Evolutionary conservation across 30 jellyfish, hydroid and myxozoan species (phyloP).

Genomic region (Rhopilema esculentum): DNA sequence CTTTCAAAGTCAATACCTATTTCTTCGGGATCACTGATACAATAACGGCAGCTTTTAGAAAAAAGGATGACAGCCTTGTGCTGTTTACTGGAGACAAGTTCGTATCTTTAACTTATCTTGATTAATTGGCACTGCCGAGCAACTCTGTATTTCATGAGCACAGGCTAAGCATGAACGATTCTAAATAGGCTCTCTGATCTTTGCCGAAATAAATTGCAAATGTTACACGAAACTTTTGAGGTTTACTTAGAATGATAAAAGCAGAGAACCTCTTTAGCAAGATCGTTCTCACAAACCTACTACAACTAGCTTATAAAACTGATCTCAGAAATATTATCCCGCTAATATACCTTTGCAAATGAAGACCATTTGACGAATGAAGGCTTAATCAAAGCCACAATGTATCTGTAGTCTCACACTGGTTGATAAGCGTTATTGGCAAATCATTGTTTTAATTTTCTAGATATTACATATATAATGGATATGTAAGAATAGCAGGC

Average conservation of each 20-base stretch:
- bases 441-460: background rate
- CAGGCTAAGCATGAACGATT: background rate
- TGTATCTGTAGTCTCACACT: too few relatives aligned
- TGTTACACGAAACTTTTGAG: too few relatives aligned
- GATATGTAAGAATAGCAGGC: constrained; percentile 26
- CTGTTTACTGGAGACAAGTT: constrained; percentile 57
- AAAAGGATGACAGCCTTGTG: constrained; percentile 20
- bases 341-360: too few relatives aligned
- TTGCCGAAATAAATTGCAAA: too few relatives aligned
- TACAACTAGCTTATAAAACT: too few relatives aligned
- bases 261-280: too few relatives aligned
- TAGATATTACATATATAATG: constrained; percentile 69
- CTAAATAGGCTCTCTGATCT: background rate
- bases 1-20: constrained; percentile 6
- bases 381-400: too few relatives aligned
- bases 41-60: constrained; percentile 51
- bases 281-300: too few relatives aligned
- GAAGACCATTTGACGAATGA: too few relatives aligned
- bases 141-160: background rate
- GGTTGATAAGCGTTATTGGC: background rate
- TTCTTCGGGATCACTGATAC: constrained; percentile 20
- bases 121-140: background rate
- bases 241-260: too few relatives aligned
- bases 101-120: background rate
- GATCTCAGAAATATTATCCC: too few relatives aligned